Base-by-base conservation (phyloP, 2,888 invertebrate genomes). In the Mythimna albipuncta region DNA sequence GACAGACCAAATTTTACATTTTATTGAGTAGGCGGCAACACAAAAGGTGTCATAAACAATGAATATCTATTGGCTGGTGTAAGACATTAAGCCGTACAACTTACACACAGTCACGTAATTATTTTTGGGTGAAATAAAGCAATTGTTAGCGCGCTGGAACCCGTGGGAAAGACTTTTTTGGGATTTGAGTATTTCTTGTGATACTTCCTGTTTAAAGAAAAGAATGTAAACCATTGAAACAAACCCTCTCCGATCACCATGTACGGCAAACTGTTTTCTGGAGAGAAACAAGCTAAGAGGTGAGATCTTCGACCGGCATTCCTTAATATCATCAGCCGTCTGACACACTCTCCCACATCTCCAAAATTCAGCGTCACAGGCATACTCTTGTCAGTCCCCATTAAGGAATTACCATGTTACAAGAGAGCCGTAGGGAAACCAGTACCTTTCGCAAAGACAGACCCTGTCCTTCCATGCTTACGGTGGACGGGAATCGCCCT, bases 81-180 rank as follows among this genome's bases (percentile, higher is more conserved):
- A 87, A 88, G 88, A 89, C 90, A 88, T 89, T 95, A 95, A 96
- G 95, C 95, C 92, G 91, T 88, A 87, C 85, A 90, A 91, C 92
- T 91, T 87, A 93, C 93, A 93, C 93, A 93, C 89, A 92, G 94
- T 95, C 96, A 96, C 96, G 96, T 95, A 93, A 94, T 92, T 89
- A 92, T 90, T 92, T 92, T 93, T 91, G 90, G 91, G 89, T 87
- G 89, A 90, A 91, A 89, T 91, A 94, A 93, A 92, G 93, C 93
- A 94, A 95, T 95, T 94, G 93, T 92, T 91, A 88, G 88, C 62
- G 89, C 88, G 86, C 88, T 90, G 83, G 79, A 83, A 84, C 78
- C 89, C 94, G 95, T 95, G 96, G 94, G 95, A 96, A 96, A 89
- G 84, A 80, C 78, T 87, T 89, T 88, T 85, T 85, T 85, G 86